Conservation (phyloP, 2,888 invertebrate genomes). For the Drosophila kuntzei region DNA sequence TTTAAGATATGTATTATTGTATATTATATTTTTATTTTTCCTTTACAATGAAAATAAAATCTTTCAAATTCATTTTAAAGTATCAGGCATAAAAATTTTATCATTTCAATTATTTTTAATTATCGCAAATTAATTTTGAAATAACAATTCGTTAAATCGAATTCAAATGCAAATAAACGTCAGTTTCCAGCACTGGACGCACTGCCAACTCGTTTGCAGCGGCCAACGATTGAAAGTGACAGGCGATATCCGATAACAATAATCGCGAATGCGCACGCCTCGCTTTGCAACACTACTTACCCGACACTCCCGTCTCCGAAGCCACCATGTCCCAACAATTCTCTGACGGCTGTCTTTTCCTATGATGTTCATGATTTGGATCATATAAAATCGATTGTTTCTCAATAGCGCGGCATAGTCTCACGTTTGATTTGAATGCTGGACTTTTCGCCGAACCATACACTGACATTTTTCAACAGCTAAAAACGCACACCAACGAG, state of each 20-base stretch:
- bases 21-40: too few relatives aligned
- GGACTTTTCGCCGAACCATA: constrained; percentile 1
- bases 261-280: constrained; percentile 55
- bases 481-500: constrained; percentile 20
- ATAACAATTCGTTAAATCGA: constrained; percentile 15
- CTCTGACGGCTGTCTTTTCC: constrained; percentile 59
- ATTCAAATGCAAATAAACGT: constrained; percentile 16
- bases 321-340: constrained; percentile 70
- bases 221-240: constrained; percentile 1
- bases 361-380: constrained; percentile 56
- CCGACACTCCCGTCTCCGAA: constrained; percentile 53
- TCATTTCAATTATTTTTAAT: background rate
- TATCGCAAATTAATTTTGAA: background rate
- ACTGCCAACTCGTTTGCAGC: constrained; percentile 42
- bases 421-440: constrained; percentile 40
- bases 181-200: constrained; percentile 18
- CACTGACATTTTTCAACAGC: constrained; percentile 36
- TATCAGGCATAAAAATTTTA: too few relatives aligned
- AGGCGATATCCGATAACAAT: constrained; percentile 52
- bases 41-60: too few relatives aligned
- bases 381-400: constrained; percentile 71
- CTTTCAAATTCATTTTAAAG: too few relatives aligned
- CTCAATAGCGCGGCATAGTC: constrained; percentile 68
- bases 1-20: too few relatives aligned
- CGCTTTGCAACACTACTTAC: constrained; percentile 69